Conservation (phyloP, 2,113 vertebrate species). For the Dryoscopus gambensis region DNA sequence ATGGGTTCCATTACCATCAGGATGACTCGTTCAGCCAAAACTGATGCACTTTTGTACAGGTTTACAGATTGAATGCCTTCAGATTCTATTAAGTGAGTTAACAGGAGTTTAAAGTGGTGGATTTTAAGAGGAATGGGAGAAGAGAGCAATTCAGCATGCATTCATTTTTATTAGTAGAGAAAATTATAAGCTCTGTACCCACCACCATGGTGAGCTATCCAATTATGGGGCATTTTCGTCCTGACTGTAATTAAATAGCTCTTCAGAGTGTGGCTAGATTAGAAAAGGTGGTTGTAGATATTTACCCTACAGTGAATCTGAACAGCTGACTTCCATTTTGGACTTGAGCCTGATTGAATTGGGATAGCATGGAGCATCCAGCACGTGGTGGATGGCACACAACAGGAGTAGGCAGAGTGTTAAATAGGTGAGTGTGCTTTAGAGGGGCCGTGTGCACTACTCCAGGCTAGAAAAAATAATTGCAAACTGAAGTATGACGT, state of each 20-base stretch:
- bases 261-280: neutral
- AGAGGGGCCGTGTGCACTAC: neutral
- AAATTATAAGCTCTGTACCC: neutral
- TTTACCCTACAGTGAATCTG: neutral
- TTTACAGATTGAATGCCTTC: neutral
- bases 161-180: neutral
- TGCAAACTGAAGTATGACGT: neutral
- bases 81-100: neutral
- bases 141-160: neutral
- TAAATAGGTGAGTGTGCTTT: neutral
- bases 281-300: neutral
- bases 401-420: neutral
- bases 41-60: neutral
- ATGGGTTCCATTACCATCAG: neutral
- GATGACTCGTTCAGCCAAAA: neutral
- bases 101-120: neutral
- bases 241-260: neutral
- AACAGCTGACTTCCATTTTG: neutral
- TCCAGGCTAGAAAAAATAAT: neutral
- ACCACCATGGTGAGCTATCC: neutral
- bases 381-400: accelerated
- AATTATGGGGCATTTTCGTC: neutral
- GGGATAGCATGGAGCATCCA: neutral
- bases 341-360: neutral
- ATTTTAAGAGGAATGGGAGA: neutral